Base-by-base conservation (phyloP, 2,888 invertebrate genomes). In the Artemia sinica region DNA sequence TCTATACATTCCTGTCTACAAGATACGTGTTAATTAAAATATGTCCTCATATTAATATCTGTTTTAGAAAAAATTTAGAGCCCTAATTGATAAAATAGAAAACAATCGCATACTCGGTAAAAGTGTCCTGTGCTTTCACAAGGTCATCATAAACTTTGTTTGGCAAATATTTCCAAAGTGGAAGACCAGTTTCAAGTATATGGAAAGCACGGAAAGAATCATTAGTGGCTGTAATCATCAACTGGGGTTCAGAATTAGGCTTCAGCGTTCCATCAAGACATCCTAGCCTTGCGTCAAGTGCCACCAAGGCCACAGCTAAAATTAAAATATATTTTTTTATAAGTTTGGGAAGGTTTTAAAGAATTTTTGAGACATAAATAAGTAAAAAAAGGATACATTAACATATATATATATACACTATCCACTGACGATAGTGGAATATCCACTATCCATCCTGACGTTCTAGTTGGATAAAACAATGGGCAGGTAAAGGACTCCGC, bases 131-230 rank as follows among this genome's bases (percentile, higher is more conserved):
- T 66, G 78, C 76, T 14, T 74, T 74, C 13, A 80, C 75, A 58
- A 82, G 75, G 72, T 75, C 76, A 66, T 73, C 77, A 79, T 80
- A 80, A 66, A 77, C 79, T n/a, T 79, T 79, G 7, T 81, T 81
- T 3, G 76, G 70, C 50, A 72, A n/a, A 65, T 77, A 75, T 69
- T 78, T 78, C 74, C 79, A 80, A 63, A 82, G 74, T 9, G 65
- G 28, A 9, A 77, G 70, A 0, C 74, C 69, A 77, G 78, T 65
- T 75, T 75, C 67, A 69, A 91, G 77, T 28, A 87, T 84, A 0
- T 89, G 89, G 9, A 90, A 88, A 75, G 89, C 89, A 65, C 89
- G 81, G 12, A 78, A 77, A 68, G 77, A 74, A 13, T 72, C 70
- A n/a, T 71, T 71, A 41, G 76, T 69, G 8, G 76, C 74, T 41